Percentiles rank a stretch among this genome's conserved stretches.
Conservation (phyloP, 2,888 invertebrate genomes). For the Microdon myrmicae region DNA sequence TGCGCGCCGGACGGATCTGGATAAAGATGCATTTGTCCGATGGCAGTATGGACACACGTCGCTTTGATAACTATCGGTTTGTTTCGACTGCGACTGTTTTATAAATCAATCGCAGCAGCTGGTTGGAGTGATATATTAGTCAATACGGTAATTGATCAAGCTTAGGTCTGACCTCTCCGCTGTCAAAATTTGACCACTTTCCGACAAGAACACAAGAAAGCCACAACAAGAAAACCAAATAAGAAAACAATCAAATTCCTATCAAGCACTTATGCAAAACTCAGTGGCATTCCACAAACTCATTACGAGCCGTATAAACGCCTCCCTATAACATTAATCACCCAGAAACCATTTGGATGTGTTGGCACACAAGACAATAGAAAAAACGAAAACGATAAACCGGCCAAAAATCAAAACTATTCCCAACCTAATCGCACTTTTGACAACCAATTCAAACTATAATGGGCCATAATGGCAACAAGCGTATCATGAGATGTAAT, state of each 20-base stretch:
- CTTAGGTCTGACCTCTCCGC: too few relatives aligned
- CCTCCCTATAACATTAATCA: slow-evolving; percentile 41
- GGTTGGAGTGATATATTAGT: slow-evolving; percentile 25
- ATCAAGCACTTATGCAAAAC: slow-evolving; percentile 37
- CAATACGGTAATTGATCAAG: slow-evolving; percentile 31
- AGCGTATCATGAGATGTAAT: slow-evolving; percentile 52
- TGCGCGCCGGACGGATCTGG: slow-evolving; percentile 3
- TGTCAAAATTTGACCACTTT: too few relatives aligned
- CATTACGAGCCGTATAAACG: slow-evolving; percentile 27
- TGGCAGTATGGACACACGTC: too few relatives aligned
- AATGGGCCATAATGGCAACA: slow-evolving; percentile 50
- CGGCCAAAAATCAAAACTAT: slow-evolving; percentile 14
- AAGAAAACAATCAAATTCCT: slow-evolving; percentile 44
- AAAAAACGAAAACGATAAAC: slow-evolving; percentile 27
- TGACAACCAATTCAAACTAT: slow-evolving; percentile 51
- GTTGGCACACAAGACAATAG: slow-evolving; percentile 14
- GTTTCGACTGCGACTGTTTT: slow-evolving; percentile 22
- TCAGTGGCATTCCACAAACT: slow-evolving; percentile 34
- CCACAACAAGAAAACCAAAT: too few relatives aligned
- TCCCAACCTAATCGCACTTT: slow-evolving; percentile 47
- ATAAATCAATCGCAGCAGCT: slow-evolving; percentile 32
- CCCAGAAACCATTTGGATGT: slow-evolving; percentile 23
- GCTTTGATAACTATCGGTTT: too few relatives aligned
- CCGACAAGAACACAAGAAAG: too few relatives aligned
- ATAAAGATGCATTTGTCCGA: slow-evolving; percentile 11